Conservation (phyloP, 2,888 invertebrate species). For the Dynastes tityus region DNA sequence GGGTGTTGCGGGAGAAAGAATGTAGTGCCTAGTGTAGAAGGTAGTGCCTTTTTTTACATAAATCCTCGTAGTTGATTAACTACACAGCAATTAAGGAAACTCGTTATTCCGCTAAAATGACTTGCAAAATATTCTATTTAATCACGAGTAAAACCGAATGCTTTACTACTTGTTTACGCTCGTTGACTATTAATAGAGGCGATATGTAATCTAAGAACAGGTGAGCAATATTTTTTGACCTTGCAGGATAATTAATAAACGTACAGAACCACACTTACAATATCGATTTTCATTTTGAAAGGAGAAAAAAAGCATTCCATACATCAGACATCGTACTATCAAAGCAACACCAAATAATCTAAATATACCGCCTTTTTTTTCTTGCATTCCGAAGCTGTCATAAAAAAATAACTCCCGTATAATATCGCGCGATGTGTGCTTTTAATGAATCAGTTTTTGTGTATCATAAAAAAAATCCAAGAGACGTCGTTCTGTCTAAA, state of each 20-base stretch:
- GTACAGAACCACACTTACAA: slow-evolving; percentile 5
- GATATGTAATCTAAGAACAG: slow-evolving; percentile 30
- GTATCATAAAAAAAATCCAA: slow-evolving; percentile 11
- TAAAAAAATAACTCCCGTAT: slow-evolving; percentile 5
- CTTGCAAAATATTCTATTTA: background rate
- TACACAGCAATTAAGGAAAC: too few relatives aligned
- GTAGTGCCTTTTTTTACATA: too few relatives aligned
- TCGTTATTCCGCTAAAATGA: background rate
- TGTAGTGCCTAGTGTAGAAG: too few relatives aligned
- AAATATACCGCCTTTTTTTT: background rate
- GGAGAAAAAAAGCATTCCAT: background rate
- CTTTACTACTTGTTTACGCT: slow-evolving; percentile 3
- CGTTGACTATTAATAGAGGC: background rate
- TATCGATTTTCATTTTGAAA: background rate
- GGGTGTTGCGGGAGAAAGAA: too few relatives aligned
- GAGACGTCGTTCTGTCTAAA: slow-evolving; percentile 20
- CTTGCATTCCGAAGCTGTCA: background rate
- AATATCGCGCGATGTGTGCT: slow-evolving; percentile 3
- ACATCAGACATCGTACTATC: too few relatives aligned
- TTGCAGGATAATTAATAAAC: slow-evolving; percentile 26
- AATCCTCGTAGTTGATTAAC: too few relatives aligned
- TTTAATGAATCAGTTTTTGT: slow-evolving; percentile 24
- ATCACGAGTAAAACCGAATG: background rate
- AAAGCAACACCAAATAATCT: slow-evolving; percentile 5
- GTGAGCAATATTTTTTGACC: slow-evolving; percentile 32